Evolutionary conservation across 2,113 vertebrate species (phyloP), one percentile per base, ranked within the genome.

Genomic region (Larimichthys polyactis): DNA sequence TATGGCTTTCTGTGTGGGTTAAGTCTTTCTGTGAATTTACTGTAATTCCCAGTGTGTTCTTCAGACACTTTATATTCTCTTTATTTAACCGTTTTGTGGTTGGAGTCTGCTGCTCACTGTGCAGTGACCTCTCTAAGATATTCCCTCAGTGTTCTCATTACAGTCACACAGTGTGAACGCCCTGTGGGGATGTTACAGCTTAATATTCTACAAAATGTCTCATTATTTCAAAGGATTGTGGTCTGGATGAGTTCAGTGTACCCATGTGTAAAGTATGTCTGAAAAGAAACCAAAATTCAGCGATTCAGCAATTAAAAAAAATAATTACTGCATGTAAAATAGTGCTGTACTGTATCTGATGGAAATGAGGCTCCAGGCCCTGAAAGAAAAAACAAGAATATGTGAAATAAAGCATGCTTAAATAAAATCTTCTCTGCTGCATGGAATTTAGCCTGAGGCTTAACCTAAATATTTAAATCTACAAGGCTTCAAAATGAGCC

Each of bases 391-490:
- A 71, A 24, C 17, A 19, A 24, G 12, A 4, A 66, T 62, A 79
- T 71, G 44, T 71, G 71, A 80, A 79, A 59, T 63, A 48, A 79
- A 87, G 52, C 16, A 58, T 55, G 58, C 63, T 75, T 44, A 71
- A 29, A 52, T 69, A 40, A 79, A 82, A 73, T 76, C 57, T 62
- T 32, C 79, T 32, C 57, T 24, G 29, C 62, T 54, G 52, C 29
- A 6, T 0, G 22, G 68, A 69, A 68, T 36, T 57, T 29, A n/a
- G 51, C 75, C 54, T 20, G 1, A 81, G 71, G 69, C 69, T 72
- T 75, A 60, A 55, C 66, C 55, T 85, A 62, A 74, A 85, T 85
- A 82, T 85, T 27, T 62, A 79, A 82, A 20, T 62, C 68, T 49
- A 44, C 5, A 14, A 60, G 81, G 66, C 66, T 81, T 85, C 54